phyloP scores from a whole-genome alignment of 2,797 vertebrate species.

The Dryobates pubescens region DNA sequence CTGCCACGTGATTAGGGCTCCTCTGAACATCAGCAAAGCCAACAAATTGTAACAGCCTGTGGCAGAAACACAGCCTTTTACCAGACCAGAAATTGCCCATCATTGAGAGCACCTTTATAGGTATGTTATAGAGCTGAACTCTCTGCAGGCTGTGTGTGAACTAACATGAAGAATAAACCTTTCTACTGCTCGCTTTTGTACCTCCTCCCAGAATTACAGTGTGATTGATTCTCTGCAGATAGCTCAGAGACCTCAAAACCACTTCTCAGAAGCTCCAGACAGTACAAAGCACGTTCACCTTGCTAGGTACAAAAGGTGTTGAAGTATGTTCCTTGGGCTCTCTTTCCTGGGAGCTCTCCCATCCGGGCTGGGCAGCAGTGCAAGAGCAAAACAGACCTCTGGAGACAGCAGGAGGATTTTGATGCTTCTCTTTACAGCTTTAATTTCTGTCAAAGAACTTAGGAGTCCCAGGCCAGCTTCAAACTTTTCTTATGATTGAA shows the following conservation, averaged over 20 bases:
- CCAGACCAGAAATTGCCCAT: not conserved
- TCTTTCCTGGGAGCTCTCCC: not conserved
- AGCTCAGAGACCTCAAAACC: not conserved
- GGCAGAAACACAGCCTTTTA: not conserved
- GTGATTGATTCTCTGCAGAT: not conserved
- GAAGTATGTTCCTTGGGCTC: rapidly evolving
- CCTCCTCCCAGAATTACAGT: not conserved
- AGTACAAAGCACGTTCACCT: not conserved
- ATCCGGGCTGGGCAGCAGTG: not conserved
- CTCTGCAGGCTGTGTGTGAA: not conserved
- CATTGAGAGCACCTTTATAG: not conserved
- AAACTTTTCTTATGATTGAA: conserved; percentile 52
- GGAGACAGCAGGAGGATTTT: not conserved
- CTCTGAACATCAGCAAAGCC: not conserved
- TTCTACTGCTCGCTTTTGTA: not conserved
- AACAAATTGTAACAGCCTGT: not conserved
- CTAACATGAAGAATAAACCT: not conserved
- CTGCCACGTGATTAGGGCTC: not conserved
- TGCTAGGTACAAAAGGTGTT: not conserved
- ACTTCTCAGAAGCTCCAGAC: not conserved
- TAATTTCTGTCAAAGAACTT: conserved; percentile 56
- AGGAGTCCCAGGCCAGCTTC: not conserved
- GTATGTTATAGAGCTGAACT: not conserved
- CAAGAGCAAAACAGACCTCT: not conserved
- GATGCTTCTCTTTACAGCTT: conserved; percentile 19